A percentile compares a stretch with the other conserved stretches of the same genome.
These are phyloP conservation scores for Rhynchotus rufescens DNA, from an alignment of 2,797 vertebrate species.

Conservation along the genomic window DNA sequence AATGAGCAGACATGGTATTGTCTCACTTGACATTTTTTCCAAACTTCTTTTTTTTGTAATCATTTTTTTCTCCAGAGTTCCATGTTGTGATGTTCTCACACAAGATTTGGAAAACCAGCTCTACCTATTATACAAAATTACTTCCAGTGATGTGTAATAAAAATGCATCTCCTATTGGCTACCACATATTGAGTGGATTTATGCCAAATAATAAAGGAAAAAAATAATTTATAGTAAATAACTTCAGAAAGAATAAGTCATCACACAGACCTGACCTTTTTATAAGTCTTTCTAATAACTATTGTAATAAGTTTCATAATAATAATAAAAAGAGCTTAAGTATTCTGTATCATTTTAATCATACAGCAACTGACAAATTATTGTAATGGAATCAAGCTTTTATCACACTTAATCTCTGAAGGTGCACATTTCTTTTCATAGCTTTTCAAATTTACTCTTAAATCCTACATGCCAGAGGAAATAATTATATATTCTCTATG, in stretches of 20 bases:
- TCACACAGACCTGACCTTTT: not conserved
- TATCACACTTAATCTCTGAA: conserved; percentile 23
- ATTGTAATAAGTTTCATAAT: not conserved
- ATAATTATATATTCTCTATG: conserved; percentile 60
- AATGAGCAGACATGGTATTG: not conserved
- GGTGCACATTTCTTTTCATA: conserved; percentile 57
- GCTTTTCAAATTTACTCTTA: conserved; percentile 37
- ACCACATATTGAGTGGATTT: not conserved
- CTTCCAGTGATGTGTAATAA: not conserved
- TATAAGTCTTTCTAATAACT: conserved; percentile 6
- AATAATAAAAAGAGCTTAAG: not conserved
- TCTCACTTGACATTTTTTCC: not conserved
- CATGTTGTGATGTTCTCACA: not conserved
- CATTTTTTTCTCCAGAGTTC: not conserved
- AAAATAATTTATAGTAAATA: not conserved
- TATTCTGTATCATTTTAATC: conserved; percentile 36
- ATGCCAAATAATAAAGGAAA: not conserved
- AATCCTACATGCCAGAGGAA: conserved; percentile 34
- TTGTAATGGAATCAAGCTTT: conserved; percentile 21
- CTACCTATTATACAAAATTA: not conserved
- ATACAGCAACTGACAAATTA: conserved; percentile 25
- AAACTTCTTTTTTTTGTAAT: not conserved
- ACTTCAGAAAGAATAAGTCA: not conserved
- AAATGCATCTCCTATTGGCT: not conserved
- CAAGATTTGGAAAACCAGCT: not conserved